Evolutionary conservation across 2,113 vertebrate species (phyloP).

Genomic region (Castor canadensis): DNA sequence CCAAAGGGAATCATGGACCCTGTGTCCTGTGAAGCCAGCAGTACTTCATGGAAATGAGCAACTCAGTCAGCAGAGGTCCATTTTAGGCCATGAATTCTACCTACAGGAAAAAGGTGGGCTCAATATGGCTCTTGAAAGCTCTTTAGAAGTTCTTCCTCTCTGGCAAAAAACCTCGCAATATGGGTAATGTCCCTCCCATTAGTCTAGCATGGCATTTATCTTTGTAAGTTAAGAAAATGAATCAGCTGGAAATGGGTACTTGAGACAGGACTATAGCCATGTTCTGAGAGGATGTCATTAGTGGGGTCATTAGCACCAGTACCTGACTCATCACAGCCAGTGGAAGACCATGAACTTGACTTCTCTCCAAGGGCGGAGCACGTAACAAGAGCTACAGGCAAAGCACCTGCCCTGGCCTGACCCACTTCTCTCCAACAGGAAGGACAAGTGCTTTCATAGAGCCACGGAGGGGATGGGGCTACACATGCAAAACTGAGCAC

Average conservation of each 20-base stretch:
- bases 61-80: not conserved
- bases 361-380: not conserved
- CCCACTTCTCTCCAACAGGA: not conserved
- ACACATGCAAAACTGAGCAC: not conserved
- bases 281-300: conserved; percentile 20
- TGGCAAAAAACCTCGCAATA: conserved; percentile 34
- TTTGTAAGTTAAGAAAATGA: conserved; percentile 36
- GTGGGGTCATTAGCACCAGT: not conserved
- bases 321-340: not conserved
- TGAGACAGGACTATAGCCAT: not conserved
- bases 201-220: not conserved
- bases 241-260: not conserved
- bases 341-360: not conserved
- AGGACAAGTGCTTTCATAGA: not conserved
- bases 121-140: conserved; percentile 1
- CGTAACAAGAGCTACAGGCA: not conserved
- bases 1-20: not conserved
- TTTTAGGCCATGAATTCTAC: not conserved
- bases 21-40: not conserved
- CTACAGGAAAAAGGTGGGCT: conserved; percentile 43
- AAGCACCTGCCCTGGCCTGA: not conserved
- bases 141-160: conserved; percentile 24
- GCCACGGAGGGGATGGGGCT: not conserved
- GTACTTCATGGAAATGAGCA: not conserved
- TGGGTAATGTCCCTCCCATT: not conserved